Conservation (phyloP, 2,797 vertebrate genomes). For the Cryptoblepharus egeriae region DNA sequence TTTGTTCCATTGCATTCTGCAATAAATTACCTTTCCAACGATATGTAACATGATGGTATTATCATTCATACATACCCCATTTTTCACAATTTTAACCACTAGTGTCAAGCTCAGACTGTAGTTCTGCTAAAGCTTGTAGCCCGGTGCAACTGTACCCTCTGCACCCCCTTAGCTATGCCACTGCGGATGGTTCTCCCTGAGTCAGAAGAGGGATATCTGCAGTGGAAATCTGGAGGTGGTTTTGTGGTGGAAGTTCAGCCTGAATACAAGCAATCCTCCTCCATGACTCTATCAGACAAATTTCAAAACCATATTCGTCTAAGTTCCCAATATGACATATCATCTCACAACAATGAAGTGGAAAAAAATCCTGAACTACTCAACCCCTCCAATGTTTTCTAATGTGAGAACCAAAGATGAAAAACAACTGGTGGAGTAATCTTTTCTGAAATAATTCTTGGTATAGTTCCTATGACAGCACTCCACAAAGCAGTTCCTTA, state of each 20-base stretch:
- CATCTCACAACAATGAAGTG: constrained; percentile 28
- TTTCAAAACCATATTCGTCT: constrained; percentile 63
- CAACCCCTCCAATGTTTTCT: not conserved
- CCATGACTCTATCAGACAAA: constrained; percentile 58
- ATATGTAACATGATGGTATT: too few species aligned
- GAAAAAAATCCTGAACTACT: not conserved
- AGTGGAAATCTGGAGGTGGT: constrained; percentile 62
- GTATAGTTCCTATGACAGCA: constrained; percentile 4
- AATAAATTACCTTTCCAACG: too few species aligned
- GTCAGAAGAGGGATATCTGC: constrained; percentile 56
- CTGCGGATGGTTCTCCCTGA: constrained; percentile 58
- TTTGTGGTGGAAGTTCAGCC: constrained; percentile 60
- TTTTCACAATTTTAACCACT: too few species aligned
- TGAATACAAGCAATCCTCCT: constrained; percentile 69
- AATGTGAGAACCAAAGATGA: not conserved
- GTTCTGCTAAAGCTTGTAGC: too few species aligned
- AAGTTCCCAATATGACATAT: constrained; percentile 59
- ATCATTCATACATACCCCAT: too few species aligned
- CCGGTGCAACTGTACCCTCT: too few species aligned
- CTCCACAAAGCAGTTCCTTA: not conserved
- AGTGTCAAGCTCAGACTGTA: too few species aligned
- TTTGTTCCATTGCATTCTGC: too few species aligned
- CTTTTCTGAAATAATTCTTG: constrained; percentile 20
- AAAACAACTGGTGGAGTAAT: constrained; percentile 3
- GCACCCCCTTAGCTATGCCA: too few species aligned